Evolutionary conservation across 1,140 invertebrate genomes (phyloP), one percentile per base, ranked within the genome.

Genomic region (Drosophila pseudoananassae): DNA sequence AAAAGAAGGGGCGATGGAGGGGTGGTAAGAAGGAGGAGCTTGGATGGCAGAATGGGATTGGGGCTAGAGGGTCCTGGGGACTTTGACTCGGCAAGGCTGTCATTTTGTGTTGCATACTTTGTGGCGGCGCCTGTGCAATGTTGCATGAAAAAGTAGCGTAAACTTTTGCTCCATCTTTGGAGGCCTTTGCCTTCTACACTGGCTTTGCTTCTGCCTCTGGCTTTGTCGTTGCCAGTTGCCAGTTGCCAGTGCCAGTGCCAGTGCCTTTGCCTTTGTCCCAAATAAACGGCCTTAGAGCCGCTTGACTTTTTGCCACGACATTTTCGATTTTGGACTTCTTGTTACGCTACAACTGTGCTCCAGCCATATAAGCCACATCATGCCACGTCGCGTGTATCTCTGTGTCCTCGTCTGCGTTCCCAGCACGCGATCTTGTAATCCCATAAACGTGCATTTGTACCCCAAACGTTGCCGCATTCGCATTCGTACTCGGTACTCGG

Each of bases 121-220:
- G 77, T 75, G 77, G 74, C 78, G 66, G 73, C 65, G 82, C 73
- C 81, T 82, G 81, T 85, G 81, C 81, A 85, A 87, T 78, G 81
- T 87, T 87, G 82, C 81, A 84, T 87, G 81, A 85, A 85, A 87
- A 85, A 85, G 82, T 85, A 51, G 81, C 81, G 82, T 82, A 87
- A 87, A 87, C 78, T 75, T 36, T 78, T 79, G 77, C 69, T 78
- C 58, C 53, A 36, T 36, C 33, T 36, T 36, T 36, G 33, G 33
- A 36, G 33, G 53, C 23, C 29, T 27, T 57, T 46, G 25, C 38
- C 17, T 46, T 46, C 25, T 27, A 27, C 4, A 27, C 25, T 27
- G 25, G 25, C 25, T 27, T 27, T 27, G 25, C 25, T 27, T 27
- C 5, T 27, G 25, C 4, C 6, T 7, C 25, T 27, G 25, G 6